These are phyloP conservation scores for Macropis europaea DNA, from an alignment of 2,888 invertebrate species.

Conservation along the genomic window DNA sequence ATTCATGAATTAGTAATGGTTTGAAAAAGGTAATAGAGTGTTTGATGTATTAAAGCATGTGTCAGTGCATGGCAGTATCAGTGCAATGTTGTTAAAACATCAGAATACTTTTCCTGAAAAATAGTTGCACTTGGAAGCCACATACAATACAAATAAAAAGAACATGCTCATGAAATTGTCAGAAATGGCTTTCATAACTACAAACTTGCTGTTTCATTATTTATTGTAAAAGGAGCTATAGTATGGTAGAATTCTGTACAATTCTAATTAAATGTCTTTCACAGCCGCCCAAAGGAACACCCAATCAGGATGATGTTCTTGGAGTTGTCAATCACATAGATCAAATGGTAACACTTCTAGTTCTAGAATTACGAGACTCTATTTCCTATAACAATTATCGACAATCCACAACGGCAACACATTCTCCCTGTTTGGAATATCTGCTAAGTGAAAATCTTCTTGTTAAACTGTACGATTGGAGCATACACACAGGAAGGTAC, in stretches of 20 bases:
- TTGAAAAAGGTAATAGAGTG: no score
- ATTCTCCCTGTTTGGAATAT: constrained; percentile 89
- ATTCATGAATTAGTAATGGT: no score
- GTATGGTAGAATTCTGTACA: not conserved
- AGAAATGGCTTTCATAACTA: no score
- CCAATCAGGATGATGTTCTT: constrained; percentile 91
- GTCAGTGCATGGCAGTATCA: no score
- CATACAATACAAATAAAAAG: no score
- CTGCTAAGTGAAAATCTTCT: constrained; percentile 92
- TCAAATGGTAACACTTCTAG: constrained; percentile 91
- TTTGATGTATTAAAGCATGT: no score
- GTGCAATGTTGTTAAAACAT: no score
- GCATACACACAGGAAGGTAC: constrained; percentile 89
- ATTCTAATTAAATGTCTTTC: not conserved
- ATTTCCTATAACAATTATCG: constrained; percentile 74
- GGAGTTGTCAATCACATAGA: constrained; percentile 95
- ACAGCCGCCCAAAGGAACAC: constrained; percentile 81
- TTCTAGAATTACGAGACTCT: constrained; percentile 89
- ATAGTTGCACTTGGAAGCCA: no score
- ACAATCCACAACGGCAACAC: constrained; percentile 80
- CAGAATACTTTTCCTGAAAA: no score
- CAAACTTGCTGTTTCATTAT: not conserved
- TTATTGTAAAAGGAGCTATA: not conserved
- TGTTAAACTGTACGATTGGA: constrained; percentile 93
- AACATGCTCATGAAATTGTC: no score